These are phyloP conservation scores for Temnothorax unifasciatus DNA, from an alignment of 2,888 invertebrate genomes.

Conservation along the genomic window DNA sequence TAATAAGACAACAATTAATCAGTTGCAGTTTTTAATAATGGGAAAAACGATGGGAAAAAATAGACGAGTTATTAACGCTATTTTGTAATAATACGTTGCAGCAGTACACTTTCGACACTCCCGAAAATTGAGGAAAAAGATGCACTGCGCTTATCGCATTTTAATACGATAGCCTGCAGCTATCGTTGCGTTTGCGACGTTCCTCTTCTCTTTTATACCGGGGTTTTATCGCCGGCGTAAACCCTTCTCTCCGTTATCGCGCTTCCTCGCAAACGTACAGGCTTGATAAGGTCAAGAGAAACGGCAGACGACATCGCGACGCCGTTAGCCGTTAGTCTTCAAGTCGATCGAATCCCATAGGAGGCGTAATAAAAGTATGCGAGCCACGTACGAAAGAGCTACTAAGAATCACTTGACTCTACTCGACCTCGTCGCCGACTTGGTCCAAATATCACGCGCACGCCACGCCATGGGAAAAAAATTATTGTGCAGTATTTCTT, in stretches of 20 bases:
- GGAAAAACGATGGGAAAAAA: not conserved
- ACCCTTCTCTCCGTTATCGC: constrained; percentile 61
- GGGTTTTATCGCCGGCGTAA: constrained; percentile 66
- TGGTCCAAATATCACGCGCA: constrained; percentile 36
- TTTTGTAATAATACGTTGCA: not conserved
- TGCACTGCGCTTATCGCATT: constrained; percentile 58
- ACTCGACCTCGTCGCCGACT: constrained; percentile 21
- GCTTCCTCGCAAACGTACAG: constrained; percentile 63
- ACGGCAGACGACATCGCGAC: constrained; percentile 56
- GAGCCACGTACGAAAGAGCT: constrained; percentile 32
- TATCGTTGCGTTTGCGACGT: constrained; percentile 54
- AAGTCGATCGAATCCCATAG: constrained; percentile 58
- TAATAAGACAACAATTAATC: not conserved
- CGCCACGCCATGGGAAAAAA: constrained; percentile 25
- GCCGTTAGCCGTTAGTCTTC: constrained; percentile 58
- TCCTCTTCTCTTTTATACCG: constrained; percentile 67
- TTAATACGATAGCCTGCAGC: constrained; percentile 33
- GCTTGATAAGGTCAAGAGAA: constrained; percentile 67
- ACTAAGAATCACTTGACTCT: constrained; percentile 46
- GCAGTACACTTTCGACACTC: not conserved
- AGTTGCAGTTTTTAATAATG: constrained; percentile 6
- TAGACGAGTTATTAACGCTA: not conserved
- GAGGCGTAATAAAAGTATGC: constrained; percentile 64
- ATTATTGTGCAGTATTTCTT: constrained; percentile 15
- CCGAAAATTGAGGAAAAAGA: constrained; percentile 44